A percentile compares a stretch with the other conserved stretches of the same genome.
These are phyloP conservation scores for Ochropleura plecta DNA, from an alignment of 2,888 invertebrate genomes.

Conservation along the genomic window DNA sequence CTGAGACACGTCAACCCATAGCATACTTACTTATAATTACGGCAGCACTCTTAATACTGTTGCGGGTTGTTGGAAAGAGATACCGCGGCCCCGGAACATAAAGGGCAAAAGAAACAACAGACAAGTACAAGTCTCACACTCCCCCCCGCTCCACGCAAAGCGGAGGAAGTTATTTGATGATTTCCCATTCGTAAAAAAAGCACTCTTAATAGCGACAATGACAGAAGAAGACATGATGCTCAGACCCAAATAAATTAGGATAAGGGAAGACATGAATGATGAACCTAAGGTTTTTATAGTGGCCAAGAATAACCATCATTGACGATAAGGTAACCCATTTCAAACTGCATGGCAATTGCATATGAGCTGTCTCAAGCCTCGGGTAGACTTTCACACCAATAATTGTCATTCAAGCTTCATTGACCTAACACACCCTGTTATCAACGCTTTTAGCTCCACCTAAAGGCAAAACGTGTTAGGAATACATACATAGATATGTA, in stretches of 20 bases:
- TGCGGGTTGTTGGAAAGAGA: too few relatives aligned
- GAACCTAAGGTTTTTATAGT: neutral
- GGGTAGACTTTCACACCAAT: constrained; percentile 20
- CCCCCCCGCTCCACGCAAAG: too few relatives aligned
- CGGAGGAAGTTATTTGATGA: too few relatives aligned
- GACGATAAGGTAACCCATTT: neutral
- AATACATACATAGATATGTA: constrained; percentile 25
- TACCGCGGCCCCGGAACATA: too few relatives aligned
- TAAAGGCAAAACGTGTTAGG: constrained; percentile 41
- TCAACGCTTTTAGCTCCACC: constrained; percentile 36
- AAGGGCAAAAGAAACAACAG: too few relatives aligned
- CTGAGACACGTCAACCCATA: neutral
- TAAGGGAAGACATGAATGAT: neutral
- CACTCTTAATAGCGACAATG: neutral
- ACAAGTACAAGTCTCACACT: too few relatives aligned
- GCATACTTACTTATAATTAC: neutral
- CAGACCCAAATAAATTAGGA: neutral
- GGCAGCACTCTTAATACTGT: neutral
- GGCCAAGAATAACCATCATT: neutral
- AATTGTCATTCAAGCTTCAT: constrained; percentile 48
- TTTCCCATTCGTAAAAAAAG: too few relatives aligned
- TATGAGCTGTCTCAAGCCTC: neutral
- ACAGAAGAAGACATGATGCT: neutral
- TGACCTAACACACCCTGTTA: constrained; percentile 49
- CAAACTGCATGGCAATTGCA: neutral